These are phyloP conservation scores for Pongo pygmaeus DNA, from an alignment of 2,113 vertebrate genomes.

Conservation along the genomic window DNA sequence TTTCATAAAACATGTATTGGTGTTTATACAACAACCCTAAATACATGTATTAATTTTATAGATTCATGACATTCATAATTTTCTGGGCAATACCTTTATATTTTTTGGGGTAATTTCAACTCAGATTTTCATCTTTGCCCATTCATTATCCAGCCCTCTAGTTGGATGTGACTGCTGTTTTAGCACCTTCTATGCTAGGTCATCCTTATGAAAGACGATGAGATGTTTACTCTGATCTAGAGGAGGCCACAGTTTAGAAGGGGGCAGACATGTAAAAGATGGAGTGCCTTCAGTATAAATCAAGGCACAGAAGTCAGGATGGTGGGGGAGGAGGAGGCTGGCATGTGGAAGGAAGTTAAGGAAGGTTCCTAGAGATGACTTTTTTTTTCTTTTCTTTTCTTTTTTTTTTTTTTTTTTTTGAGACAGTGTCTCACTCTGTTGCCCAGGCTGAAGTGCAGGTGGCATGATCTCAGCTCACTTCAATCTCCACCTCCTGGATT, in stretches of 20 bases:
- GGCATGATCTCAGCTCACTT: too few species aligned
- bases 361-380: not conserved
- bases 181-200: not conserved
- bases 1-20: not conserved
- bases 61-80: not conserved
- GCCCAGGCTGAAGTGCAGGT: too few species aligned
- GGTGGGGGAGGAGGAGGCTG: not conserved
- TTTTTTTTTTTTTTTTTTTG: too few species aligned
- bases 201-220: accelerated
- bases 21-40: not conserved
- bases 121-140: not conserved
- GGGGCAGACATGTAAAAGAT: not conserved
- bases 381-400: too few species aligned
- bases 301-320: not conserved
- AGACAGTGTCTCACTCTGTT: too few species aligned
- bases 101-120: not conserved
- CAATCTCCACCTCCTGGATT: too few species aligned
- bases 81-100: not conserved
- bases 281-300: not conserved
- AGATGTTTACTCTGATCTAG: not conserved
- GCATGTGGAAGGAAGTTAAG: not conserved
- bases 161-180: not conserved
- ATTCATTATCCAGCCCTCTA: not conserved
- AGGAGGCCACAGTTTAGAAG: not conserved
- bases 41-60: not conserved